Evolutionary conservation across 2,797 vertebrate species (phyloP), one percentile per base, ranked within the genome.

Genomic region (Gymnoscopelus microlampas): DNA sequence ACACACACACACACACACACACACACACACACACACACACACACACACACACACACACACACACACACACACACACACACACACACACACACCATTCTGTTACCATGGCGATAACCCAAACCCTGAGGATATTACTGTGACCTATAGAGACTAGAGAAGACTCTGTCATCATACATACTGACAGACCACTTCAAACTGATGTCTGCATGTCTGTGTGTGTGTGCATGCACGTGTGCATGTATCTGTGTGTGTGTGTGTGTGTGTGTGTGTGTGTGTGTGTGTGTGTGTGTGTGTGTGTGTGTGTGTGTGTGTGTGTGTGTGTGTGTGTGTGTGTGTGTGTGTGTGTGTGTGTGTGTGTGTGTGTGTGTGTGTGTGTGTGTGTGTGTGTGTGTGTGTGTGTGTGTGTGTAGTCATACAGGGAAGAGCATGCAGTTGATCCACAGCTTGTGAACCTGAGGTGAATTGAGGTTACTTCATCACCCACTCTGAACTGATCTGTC

Each of bases 31-130:
- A 55, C 69, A 74, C 54, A 65, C 48, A 66, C 48, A 47, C 19
- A 13, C 55, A 39, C 57, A 47, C n/a, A 9, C 14, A 81, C 66
- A 66, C 15, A 63, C 60, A 66, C 51, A 66, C 49, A 55, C 69
- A 74, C 54, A 65, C 48, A 65, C 47, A 44, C 19, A 11, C 55
- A 35, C 57, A 44, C 14, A 9, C 14, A 39, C 14, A 55, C 24
- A 62, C 26, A 71, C 48, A 70, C 48, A 75, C 26, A 63, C 62
- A 70, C 9, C 50, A 67, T 15, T 19, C 23, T 35, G 49, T 53
- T 54, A 58, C 58, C 56, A 59, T 60, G 72, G 79, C 73, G 80
- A 75, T 57, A 76, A 63, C 32, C 29, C 51, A 76, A 76, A 83
- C 60, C 64, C 12, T 70, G 26, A 47, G 59, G 70, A 65, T 56